Base-by-base conservation (phyloP, 2,888 invertebrate species). In the Micoletzkya japonica region DNA sequence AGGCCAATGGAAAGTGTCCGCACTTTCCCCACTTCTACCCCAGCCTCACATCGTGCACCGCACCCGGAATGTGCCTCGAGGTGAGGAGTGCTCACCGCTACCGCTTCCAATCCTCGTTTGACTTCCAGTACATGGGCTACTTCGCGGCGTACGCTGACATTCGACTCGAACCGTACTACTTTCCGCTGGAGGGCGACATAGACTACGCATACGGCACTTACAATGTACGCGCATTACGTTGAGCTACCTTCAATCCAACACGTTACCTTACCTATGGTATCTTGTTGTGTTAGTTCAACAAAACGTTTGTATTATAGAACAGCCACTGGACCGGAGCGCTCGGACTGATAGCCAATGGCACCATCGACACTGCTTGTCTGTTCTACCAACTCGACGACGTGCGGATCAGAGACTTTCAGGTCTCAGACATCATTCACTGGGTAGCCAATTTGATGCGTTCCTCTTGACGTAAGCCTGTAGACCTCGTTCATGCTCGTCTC, bases 101-200 rank as follows among this genome's bases (percentile, higher is more conserved):
- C n/a, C n/a, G n/a, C n/a, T n/a, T n/a, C n/a, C n/a, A n/a, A n/a
- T n/a, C n/a, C n/a, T n/a, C n/a, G n/a, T n/a, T n/a, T n/a, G n/a
- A n/a, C n/a, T n/a, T 60, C 28, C 50, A 63, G 63, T 10, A 50
- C 1, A 63, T 63, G 34, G 63, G 39, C 44, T 63, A 63, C 34
- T 24, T 63, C 10, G 63, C 63, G 20, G 24, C 20, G 20, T 34
- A 34, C 30, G 63, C 63, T n/a, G 37, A 37, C 3, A 36, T 59
- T 10, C 10, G 20, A 0, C 34, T 50, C 17, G 50, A 26, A n/a
- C 63, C 63, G 2, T 14, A 30, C 14, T 26, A 2, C n/a, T 24
- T 59, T 26, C 20, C 28, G 6, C 36, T 59, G 14, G 7, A 6
- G 4, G 14, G 24, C 6, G 36, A 14, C 14, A 4, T 36, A 59